Conservation (phyloP, 2,113 vertebrate genomes). For the Elephantulus edwardii region DNA sequence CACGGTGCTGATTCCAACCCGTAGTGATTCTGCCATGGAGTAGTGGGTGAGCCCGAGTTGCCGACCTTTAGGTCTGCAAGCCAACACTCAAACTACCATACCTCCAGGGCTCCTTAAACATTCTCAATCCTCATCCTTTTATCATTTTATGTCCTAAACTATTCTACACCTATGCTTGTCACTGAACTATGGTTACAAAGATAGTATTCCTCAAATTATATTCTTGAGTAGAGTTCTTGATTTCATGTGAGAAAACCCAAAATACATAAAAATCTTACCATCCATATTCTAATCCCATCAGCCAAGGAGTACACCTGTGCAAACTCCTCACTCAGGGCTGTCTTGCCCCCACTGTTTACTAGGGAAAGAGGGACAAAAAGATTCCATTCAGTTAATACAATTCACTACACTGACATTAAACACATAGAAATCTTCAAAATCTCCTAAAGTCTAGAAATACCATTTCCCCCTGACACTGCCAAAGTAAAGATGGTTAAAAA, state of each 20-base stretch:
- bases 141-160: slow-evolving; percentile 8
- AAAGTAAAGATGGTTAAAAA: not conserved
- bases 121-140: slow-evolving; percentile 5
- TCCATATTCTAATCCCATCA: slow-evolving; percentile 97
- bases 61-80: no score
- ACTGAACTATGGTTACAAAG: not conserved
- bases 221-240: not conserved
- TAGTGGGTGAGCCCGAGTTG: no score
- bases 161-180: not conserved
- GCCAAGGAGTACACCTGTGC: slow-evolving; percentile 92
- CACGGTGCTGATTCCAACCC: no score
- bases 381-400: slow-evolving; percentile 40
- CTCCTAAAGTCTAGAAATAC: not conserved
- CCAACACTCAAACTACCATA: no score
- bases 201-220: not conserved
- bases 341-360: slow-evolving; percentile 91
- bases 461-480: not conserved
- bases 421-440: not conserved
- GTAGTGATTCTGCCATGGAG: no score
- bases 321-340: slow-evolving; percentile 90
- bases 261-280: slow-evolving; percentile 87
- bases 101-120: not conserved
- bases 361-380: slow-evolving; percentile 64
- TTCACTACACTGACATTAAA: not conserved
- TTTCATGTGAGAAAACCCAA: slow-evolving; percentile 23